Evolutionary conservation across 2,797 vertebrate genomes (phyloP).

Genomic region (Anolis apletophallus): DNA sequence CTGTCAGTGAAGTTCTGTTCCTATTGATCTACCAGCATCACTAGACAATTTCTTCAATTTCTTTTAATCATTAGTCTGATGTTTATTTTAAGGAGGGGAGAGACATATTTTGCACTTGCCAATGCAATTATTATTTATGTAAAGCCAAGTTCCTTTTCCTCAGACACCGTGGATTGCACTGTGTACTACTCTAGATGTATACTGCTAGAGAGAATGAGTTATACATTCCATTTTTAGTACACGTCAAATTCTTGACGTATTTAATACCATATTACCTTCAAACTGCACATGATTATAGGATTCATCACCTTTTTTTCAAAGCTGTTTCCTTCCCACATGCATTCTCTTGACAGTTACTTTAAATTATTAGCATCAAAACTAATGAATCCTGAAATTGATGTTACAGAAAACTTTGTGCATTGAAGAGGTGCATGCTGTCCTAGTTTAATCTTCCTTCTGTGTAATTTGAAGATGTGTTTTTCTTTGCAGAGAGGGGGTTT

Average conservation of each 20-base stretch:
- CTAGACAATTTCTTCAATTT: not conserved
- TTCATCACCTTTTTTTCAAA: slow-evolving; percentile 23
- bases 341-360: slow-evolving; percentile 41
- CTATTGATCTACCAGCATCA: not conserved
- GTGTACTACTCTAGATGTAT: slow-evolving; percentile 26
- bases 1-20: not conserved
- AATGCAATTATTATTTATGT: not conserved
- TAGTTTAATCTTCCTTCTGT: slow-evolving; percentile 45
- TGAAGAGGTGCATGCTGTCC: slow-evolving; percentile 17
- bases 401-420: slow-evolving; percentile 16
- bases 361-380: slow-evolving; percentile 37
- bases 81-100: not conserved
- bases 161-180: slow-evolving; percentile 52
- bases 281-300: slow-evolving; percentile 19
- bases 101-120: not conserved
- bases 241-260: slow-evolving; percentile 23
- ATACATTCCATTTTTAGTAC: not conserved
- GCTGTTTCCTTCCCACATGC: slow-evolving; percentile 9
- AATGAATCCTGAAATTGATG: slow-evolving; percentile 21
- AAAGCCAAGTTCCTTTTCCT: not conserved
- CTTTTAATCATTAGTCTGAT: not conserved
- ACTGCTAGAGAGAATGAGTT: slow-evolving; percentile 32
- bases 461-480: slow-evolving; percentile 38
- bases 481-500: not conserved
- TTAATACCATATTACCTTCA: slow-evolving; percentile 35